Evolutionary conservation across 2,113 vertebrate genomes (phyloP), one percentile per base, ranked within the genome.

Genomic region (Diadophis punctatus): DNA sequence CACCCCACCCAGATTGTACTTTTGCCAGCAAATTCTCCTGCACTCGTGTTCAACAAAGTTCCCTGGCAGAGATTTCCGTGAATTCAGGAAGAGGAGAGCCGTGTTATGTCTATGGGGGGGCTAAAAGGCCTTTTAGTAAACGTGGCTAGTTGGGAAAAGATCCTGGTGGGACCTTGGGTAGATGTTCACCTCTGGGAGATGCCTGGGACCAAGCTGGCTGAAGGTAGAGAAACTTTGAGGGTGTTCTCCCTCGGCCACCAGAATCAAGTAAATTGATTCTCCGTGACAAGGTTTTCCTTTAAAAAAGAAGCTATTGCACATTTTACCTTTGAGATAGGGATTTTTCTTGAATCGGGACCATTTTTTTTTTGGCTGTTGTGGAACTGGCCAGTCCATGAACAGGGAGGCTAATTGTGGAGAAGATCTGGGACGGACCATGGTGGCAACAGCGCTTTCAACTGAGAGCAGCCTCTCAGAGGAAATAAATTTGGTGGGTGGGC

Each of bases 391-490:
- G 49, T 7, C 34, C n/a, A 27, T 49, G 43, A 87, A 51, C 23
- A 52, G 30, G 46, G 25, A 39, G 22, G 11, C 12, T 5, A 0
- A 14, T 34, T 0, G 53, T 14, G n/a, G 20, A 39, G 4, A 18
- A 27, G 34, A 27, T 4, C 34, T 46, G 34, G 25, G 89, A 97
- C 95, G 20, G 12, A 8, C 8, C 0, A 49, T 27, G 90, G 10
- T 60, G 18, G 46, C 14, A 18, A 87, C 2, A 9, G 27, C 18
- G 1, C 3, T 27, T 80, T 60, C 48, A 8, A 27, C 12, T 18
- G 3, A 22, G 4, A 20, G 4, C 3, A n/a, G 14, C 8, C 1
- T 48, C 25, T 18, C 2, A 0, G 51, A 2, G 8, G 34, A 16
- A 9, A 39, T 22, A 22, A 14, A 30, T 30, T 51, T 51, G 85